Percentiles rank a stretch among this genome's conserved stretches.
phyloP scores from a whole-genome alignment of 2,888 invertebrate genomes.

The Drosophila stalkeri region DNA sequence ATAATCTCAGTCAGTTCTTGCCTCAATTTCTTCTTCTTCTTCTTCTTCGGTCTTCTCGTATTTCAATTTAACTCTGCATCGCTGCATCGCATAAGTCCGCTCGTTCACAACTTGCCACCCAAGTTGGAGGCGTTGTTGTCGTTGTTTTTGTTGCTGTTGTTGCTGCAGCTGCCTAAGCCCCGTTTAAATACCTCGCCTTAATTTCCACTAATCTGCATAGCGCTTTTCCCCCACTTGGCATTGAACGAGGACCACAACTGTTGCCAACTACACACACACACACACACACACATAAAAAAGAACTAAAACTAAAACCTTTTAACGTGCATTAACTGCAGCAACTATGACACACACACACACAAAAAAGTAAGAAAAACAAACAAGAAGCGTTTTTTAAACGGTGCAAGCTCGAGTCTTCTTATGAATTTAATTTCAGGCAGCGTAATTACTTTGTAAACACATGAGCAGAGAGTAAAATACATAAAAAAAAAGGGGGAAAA shows the following conservation, averaged over 20 bases:
- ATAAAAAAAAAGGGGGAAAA: slow-evolving; percentile 48
- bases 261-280: slow-evolving; percentile 48
- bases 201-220: slow-evolving; percentile 76
- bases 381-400: slow-evolving; percentile 73
- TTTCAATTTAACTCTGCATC: slow-evolving; percentile 75
- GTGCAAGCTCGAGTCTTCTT: slow-evolving; percentile 63
- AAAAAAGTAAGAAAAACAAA: slow-evolving; percentile 18
- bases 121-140: slow-evolving; percentile 49
- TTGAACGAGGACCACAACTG: slow-evolving; percentile 49
- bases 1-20: slow-evolving; percentile 26
- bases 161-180: slow-evolving; percentile 62
- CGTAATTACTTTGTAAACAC: slow-evolving; percentile 83
- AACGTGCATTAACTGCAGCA: slow-evolving; percentile 70
- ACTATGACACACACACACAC: slow-evolving; percentile 16
- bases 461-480: slow-evolving; percentile 67
- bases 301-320: slow-evolving; percentile 64
- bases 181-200: slow-evolving; percentile 74
- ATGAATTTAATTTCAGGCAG: slow-evolving; percentile 82
- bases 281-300: slow-evolving; percentile 19
- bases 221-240: slow-evolving; percentile 47
- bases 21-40: neutral
- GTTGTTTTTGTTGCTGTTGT: slow-evolving; percentile 20
- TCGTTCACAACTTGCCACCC: slow-evolving; percentile 75
- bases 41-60: slow-evolving; percentile 36
- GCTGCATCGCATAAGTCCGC: slow-evolving; percentile 70